Base-by-base conservation (phyloP, 2,888 invertebrate species). In the Hoplodrina ambigua region DNA sequence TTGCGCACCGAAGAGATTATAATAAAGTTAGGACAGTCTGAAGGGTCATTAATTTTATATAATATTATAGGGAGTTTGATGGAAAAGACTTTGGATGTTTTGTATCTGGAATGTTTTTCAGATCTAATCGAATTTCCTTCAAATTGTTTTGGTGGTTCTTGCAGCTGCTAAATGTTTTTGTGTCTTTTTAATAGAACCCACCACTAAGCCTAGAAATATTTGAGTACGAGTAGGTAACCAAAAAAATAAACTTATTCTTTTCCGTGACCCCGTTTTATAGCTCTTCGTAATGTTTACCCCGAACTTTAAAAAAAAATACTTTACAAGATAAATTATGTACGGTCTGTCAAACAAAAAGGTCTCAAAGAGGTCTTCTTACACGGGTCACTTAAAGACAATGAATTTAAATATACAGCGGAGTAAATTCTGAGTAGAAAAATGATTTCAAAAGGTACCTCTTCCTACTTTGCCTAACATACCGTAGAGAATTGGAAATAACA, bases 1-100 rank as follows among this genome's bases (percentile, higher is more conserved):
- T 93, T 92, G 89, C 89, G 90, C 89, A 88, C 87, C 85, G 87
- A 84, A 86, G 86, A 90, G 90, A 89, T 91, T 90, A 90, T 91
- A 90, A 93, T 91, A 91, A 92, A 91, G 91, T 91, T 90, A 87
- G 87, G 87, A 87, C 84, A 87, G 83, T 82, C 86, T 86, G 90
- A 88, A 88, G 88, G 85, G 85, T 87, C 91, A 92, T 92, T 92
- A 90, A 91, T 91, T 90, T 91, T 86, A 84, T 88, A 88, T 82
- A 85, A 88, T 88, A 86, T 89, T 86, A 87, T 85, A 84, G 82
- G 73, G 77, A 85, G 85, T 87, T 90, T 85, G 82, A 86, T 83
- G 82, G 83, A 78, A 84, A 86, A 88, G 86, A 86, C 78, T 84
- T 85, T 78, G 78, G 75, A 76, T 82, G 82, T 85, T 86, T 85